Evolutionary conservation across 2,888 invertebrate species (phyloP), one percentile per base, ranked within the genome.

Genomic region (Leptodirus hochenwartii): DNA sequence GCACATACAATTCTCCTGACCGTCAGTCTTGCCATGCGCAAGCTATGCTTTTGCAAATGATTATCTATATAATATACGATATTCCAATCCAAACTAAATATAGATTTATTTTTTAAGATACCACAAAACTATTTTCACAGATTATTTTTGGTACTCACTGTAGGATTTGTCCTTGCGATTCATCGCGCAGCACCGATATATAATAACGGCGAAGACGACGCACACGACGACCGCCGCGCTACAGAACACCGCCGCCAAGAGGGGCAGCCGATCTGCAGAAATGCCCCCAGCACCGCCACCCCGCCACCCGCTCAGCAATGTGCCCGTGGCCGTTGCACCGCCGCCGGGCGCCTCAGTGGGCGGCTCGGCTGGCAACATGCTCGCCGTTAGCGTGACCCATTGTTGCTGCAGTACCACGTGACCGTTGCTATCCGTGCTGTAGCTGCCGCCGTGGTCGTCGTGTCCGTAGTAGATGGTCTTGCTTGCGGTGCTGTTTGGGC

Each of bases 181-280:
- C 65, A 71, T 69, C 49, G 69, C 64, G 60, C 71, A 70, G 53
- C 70, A 72, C 53, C 69, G 66, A 56, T 70, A 72, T 45, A 71
- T 59, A 46, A 72, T 56, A 49, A 67, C 56, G 41, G 69, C 64
- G 49, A 69, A 61, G 50, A 71, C 59, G 44, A 69, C 53, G 45
- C 70, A 67, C 44, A 70, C 66, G 44, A 70, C 66, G 43, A 71
- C 59, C 37, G 70, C 69, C 35, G 69, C 69, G 13, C 60, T 60
- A 42, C 58, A 58, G 40, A 60, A 59, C 20, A 59, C 53, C 33
- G 58, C 59, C 22, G 58, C 58, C 39, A 61, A 43, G 31, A 60
- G 41, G 25, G 61, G 60, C 39, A 59, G 45, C 39, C 59, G 54
- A 36, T 60, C 58, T 35, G 53, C 48, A 37, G 58, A 51, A 33